These are phyloP conservation scores for Cosmia trapezina DNA, from an alignment of 2,888 invertebrate genomes.

Conservation along the genomic window DNA sequence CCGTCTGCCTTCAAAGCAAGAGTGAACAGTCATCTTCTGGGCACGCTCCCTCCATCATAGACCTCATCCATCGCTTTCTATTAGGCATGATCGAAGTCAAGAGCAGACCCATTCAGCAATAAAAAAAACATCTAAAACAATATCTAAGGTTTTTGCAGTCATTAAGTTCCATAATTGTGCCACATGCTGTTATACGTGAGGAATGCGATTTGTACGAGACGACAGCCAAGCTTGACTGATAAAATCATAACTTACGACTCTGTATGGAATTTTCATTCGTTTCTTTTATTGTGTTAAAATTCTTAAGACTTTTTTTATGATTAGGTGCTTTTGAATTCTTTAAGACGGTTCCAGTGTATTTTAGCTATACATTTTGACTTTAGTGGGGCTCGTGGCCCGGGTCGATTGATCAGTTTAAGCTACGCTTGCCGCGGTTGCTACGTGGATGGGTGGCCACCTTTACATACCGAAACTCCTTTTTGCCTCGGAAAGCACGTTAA, in stretches of 20 bases:
- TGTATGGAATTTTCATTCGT: constrained; percentile 23
- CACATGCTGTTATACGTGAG: constrained; percentile 17
- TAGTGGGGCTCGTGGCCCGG: neutral
- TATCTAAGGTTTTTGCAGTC: constrained; percentile 30
- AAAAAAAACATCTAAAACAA: constrained; percentile 13
- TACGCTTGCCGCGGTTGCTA: too few relatives aligned
- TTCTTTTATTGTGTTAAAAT: constrained; percentile 40
- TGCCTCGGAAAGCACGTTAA: too few relatives aligned
- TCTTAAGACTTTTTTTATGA: constrained; percentile 17
- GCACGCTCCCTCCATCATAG: too few relatives aligned
- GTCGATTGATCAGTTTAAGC: too few relatives aligned
- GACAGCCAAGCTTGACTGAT: constrained; percentile 42
- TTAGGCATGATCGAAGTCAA: too few relatives aligned
- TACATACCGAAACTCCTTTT: too few relatives aligned
- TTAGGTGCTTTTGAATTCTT: constrained; percentile 16
- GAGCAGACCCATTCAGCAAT: too few relatives aligned
- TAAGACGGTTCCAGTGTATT: neutral
- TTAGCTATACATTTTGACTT: constrained; percentile 2
- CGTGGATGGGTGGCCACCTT: too few relatives aligned
- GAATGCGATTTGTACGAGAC: constrained; percentile 36
- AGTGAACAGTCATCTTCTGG: too few relatives aligned
- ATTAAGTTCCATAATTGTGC: constrained; percentile 28
- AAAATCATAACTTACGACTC: constrained; percentile 47
- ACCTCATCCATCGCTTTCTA: too few relatives aligned
- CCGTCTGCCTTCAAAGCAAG: too few relatives aligned